Percentiles rank a stretch among this genome's conserved stretches.
Conservation (phyloP, 2,113 vertebrate genomes). For the Tonatia bakeri region DNA sequence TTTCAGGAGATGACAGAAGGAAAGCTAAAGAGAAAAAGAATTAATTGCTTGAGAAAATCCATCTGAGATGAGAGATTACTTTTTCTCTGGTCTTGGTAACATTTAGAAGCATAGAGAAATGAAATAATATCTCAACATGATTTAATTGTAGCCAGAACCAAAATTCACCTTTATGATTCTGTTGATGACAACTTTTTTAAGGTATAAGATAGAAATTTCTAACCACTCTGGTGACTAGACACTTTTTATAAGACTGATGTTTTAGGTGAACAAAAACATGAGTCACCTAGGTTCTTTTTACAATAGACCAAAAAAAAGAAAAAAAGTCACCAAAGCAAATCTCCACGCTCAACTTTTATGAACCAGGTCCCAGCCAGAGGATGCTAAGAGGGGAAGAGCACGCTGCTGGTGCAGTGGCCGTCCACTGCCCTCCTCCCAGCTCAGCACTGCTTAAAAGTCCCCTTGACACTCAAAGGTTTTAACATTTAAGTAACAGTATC, state of each 20-base stretch:
- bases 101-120: background rate
- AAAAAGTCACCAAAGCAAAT: slow-evolving; percentile 34
- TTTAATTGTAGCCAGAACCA: slow-evolving; percentile 16
- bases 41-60: slow-evolving; percentile 11
- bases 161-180: slow-evolving; percentile 39
- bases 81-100: slow-evolving; percentile 22
- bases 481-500: background rate
- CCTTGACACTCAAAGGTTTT: background rate
- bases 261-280: slow-evolving; percentile 15
- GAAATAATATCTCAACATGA: slow-evolving; percentile 15
- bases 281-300: background rate
- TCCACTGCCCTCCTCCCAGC: background rate
- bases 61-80: background rate
- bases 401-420: rapidly evolving
- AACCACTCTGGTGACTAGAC: background rate
- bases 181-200: background rate
- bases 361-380: background rate
- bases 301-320: background rate
- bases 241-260: slow-evolving; percentile 20
- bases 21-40: background rate
- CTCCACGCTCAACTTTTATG: background rate
- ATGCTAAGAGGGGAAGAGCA: too few relatives aligned
- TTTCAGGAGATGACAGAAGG: background rate
- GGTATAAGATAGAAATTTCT: background rate
- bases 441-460: background rate